A percentile compares a stretch with the other conserved stretches of the same genome.
Conservation (phyloP, 2,888 invertebrate species). For the Spilarctia lutea region DNA sequence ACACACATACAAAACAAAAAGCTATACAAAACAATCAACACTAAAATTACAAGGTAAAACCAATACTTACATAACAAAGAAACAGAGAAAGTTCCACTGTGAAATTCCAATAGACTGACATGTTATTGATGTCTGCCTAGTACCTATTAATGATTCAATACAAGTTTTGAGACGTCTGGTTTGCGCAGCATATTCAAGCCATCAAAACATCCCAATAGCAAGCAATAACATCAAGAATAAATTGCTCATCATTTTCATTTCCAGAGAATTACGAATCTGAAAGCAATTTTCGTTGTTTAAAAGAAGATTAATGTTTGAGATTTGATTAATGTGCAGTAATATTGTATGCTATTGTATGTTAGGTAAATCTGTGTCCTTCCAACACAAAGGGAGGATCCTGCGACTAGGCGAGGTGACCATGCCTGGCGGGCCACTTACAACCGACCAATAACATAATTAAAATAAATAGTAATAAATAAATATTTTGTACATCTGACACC, state of each 20-base stretch:
- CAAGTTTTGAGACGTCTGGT: neutral
- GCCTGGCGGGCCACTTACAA: no score
- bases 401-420: no score
- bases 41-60: neutral
- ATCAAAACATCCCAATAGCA: neutral
- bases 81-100: neutral
- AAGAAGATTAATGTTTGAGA: no score
- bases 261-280: neutral
- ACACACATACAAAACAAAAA: no score
- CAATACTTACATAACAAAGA: neutral
- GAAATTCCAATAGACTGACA: neutral
- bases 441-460: no score
- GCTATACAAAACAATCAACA: neutral
- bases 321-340: no score
- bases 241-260: neutral
- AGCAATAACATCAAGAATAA: neutral
- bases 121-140: neutral
- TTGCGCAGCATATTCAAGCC: neutral
- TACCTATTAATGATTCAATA: neutral
- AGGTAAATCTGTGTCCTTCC: no score
- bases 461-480: no score
- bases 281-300: no score
- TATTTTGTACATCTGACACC: no score
- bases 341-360: no score
- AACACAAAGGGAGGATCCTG: no score